A percentile compares a stretch with the other conserved stretches of the same genome.
Conservation (phyloP, 2,113 vertebrate species). For the Gambusia affinis region DNA sequence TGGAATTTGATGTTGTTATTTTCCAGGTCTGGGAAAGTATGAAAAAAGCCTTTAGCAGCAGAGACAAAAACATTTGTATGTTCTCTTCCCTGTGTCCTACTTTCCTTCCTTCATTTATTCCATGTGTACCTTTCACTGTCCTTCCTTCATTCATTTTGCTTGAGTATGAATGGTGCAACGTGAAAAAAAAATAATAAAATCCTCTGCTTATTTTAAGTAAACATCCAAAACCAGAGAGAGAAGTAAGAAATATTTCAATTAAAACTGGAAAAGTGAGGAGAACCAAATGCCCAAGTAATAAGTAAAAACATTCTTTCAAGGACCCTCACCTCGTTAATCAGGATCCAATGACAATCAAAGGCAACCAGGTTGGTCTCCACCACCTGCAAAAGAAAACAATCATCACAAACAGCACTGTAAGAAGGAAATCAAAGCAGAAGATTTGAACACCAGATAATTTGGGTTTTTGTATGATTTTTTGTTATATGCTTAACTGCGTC, state of each 20-base stretch:
- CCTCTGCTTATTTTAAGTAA: not conserved
- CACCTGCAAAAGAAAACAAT: conserved; percentile 85
- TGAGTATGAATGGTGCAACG: too few relatives aligned
- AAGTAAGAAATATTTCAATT: conserved; percentile 21
- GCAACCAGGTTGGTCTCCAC: conserved; percentile 99
- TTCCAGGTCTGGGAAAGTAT: too few relatives aligned
- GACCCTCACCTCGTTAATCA: conserved; percentile 96
- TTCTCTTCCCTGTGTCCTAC: too few relatives aligned
- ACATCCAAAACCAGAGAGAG: not conserved
- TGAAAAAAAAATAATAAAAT: not conserved
- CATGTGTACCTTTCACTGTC: too few relatives aligned
- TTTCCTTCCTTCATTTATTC: too few relatives aligned
- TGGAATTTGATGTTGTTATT: too few relatives aligned
- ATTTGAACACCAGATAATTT: not conserved
- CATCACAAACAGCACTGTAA: conserved; percentile 3
- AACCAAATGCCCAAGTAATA: conserved; percentile 22
- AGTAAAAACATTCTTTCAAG: conserved; percentile 20
- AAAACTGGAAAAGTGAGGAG: conserved; percentile 41
- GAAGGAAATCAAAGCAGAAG: not conserved
- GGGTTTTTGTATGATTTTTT: not conserved
- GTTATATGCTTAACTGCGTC: conserved; percentile 2
- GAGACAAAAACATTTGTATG: too few relatives aligned
- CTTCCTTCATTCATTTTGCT: not conserved
- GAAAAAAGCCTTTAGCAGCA: too few relatives aligned
- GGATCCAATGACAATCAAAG: conserved; percentile 99